phyloP scores from a whole-genome alignment of 2,888 invertebrate genomes.

The Graphium colonna region DNA sequence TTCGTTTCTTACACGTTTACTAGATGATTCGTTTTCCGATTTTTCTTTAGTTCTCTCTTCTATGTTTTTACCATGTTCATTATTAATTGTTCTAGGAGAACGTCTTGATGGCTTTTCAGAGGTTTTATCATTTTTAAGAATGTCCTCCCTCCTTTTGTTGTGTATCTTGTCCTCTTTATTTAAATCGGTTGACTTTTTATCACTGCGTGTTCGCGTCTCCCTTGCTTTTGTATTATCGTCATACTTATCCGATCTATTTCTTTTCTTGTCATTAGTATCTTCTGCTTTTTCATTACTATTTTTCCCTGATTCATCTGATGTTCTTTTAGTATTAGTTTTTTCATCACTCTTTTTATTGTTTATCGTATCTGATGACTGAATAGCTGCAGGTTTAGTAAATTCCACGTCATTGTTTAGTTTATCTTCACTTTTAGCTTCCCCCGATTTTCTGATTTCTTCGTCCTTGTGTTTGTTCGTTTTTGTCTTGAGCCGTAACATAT shows the following conservation, averaged over 20 bases:
- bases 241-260: neutral
- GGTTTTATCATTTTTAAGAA: neutral
- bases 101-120: neutral
- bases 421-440: conserved; percentile 21
- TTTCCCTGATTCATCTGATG: conserved; percentile 21
- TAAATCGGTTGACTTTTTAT: conserved; percentile 1
- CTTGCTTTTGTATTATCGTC: neutral
- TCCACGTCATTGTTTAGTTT: conserved; percentile 26
- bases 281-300: conserved; percentile 3
- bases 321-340: conserved; percentile 4
- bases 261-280: neutral
- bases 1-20: neutral
- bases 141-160: neutral
- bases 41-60: neutral
- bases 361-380: conserved; percentile 17
- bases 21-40: neutral
- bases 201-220: neutral
- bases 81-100: neutral
- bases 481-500: conserved; percentile 51
- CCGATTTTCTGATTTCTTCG: neutral
- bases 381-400: too few species aligned
- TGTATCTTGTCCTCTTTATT: conserved; percentile 5
- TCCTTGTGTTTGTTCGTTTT: conserved; percentile 27
- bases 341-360: conserved; percentile 5
- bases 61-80: neutral